These are phyloP conservation scores for Hypanus sabinus DNA, from an alignment of 2,113 vertebrate species.

Conservation along the genomic window DNA sequence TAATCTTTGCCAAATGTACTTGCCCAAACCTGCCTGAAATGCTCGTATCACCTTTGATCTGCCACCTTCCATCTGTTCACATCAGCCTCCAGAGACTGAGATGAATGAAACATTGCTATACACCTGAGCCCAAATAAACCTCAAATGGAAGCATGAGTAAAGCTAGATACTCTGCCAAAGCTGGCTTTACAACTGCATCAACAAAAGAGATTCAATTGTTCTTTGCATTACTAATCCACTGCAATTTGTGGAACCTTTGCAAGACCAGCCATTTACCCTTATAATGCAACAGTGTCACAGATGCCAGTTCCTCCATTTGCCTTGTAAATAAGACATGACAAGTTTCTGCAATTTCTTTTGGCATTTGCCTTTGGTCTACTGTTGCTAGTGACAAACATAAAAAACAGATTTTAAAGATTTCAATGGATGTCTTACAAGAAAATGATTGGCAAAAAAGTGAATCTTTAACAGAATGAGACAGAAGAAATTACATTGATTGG, in stretches of 20 bases:
- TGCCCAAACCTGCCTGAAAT: slow-evolving; percentile 58
- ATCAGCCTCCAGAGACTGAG: slow-evolving; percentile 39
- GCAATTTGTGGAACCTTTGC: neutral
- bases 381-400: neutral
- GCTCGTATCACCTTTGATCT: slow-evolving; percentile 39
- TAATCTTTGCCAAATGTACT: slow-evolving; percentile 46
- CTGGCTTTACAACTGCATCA: neutral
- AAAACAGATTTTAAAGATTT: too few relatives aligned
- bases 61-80: slow-evolving; percentile 40
- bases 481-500: too few relatives aligned
- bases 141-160: slow-evolving; percentile 10
- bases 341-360: neutral
- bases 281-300: neutral
- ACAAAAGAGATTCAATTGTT: neutral
- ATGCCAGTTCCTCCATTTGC: neutral
- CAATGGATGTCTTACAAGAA: too few relatives aligned
- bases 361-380: neutral
- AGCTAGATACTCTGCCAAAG: neutral
- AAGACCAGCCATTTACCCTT: neutral
- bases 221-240: neutral
- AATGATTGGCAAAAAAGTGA: too few relatives aligned
- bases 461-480: too few relatives aligned
- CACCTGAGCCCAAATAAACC: slow-evolving; percentile 35
- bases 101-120: slow-evolving; percentile 39
- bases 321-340: neutral